Evolutionary conservation across 2,797 vertebrate species (phyloP), one percentile per base, ranked within the genome.

Genomic region (Petrocephalus schoutedeni): DNA sequence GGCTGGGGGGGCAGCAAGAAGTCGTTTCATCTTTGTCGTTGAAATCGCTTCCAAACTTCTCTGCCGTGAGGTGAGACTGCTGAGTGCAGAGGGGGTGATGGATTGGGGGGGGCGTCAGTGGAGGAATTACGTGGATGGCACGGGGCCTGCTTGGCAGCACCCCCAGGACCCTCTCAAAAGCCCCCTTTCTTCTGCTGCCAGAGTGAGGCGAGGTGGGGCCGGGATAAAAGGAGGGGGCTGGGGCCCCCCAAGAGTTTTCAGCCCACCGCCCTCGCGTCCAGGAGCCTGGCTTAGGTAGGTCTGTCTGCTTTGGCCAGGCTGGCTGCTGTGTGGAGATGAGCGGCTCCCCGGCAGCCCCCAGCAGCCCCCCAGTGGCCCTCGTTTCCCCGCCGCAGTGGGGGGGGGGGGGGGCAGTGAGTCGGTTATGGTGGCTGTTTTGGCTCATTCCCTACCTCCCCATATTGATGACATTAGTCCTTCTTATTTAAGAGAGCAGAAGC

Each of bases 151-250:
- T 88, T 92, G 23, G 93, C 74, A 87, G 90, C 89, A n/a, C 86
- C 41, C 91, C 88, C 0, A 0, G 83, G 83, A 88, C 61, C 88
- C 90, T 91, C 93, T 90, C 90, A 92, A 88, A 92, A 74, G 77
- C 88, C 45, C 91, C 77, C 93, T 95, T 95, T 95, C 90, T 95
- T 95, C 94, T 89, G 0, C 14, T 92, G 93, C 94, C 96, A 95
- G 92, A 89, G 86, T 90, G 88, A 85, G 57, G 87, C 90, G 93
- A 85, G 23, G 80, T 88, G 12, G 90, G 91, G 85, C 85, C 90
- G 89, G 85, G 82, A 87, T 87, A 7, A 71, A 74, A 23, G 88
- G 88, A 82, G 86, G 84, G 64, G 88, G 71, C 87, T 8, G 82
- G 32, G 59, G 53, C 7, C 49, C 49, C 49, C 49, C 49, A 58